These are phyloP conservation scores for Rutpela maculata DNA, from an alignment of 2,888 invertebrate species.

Conservation along the genomic window DNA sequence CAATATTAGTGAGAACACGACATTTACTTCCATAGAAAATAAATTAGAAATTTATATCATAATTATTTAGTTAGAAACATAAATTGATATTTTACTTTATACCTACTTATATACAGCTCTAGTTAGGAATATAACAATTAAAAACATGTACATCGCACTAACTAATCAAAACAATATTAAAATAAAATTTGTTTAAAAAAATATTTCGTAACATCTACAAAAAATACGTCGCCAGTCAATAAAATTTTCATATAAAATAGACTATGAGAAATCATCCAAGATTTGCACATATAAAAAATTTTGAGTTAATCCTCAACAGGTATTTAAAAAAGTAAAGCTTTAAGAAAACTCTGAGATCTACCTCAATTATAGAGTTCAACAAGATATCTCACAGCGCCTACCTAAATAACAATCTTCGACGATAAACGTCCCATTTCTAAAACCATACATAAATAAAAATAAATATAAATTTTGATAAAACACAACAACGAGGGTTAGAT, in stretches of 20 bases:
- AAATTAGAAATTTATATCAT: too few species aligned
- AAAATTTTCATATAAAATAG: constrained; percentile 24
- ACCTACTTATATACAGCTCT: constrained; percentile 19
- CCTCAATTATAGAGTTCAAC: constrained; percentile 14
- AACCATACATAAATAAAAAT: constrained; percentile 41
- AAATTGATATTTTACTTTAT: constrained; percentile 2
- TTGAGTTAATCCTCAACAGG: neutral
- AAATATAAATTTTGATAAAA: constrained; percentile 47
- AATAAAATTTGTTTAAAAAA: constrained; percentile 34
- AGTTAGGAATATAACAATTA: constrained; percentile 20
- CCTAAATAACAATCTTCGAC: neutral
- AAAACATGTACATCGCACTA: constrained; percentile 27
- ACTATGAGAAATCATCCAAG: neutral
- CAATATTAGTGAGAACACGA: too few species aligned
- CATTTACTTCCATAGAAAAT: too few species aligned
- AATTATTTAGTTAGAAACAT: constrained; percentile 26
- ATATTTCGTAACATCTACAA: constrained; percentile 6
- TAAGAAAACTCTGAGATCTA: constrained; percentile 28
- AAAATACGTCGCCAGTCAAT: constrained; percentile 18
- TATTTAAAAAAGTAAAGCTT: constrained; percentile 22
- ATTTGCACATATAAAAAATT: neutral
- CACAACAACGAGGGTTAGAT: constrained; percentile 27
- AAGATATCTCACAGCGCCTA: constrained; percentile 5
- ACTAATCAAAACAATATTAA: constrained; percentile 16
- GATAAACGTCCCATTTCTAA: constrained; percentile 15